These are phyloP conservation scores for Andricus grossulariae DNA, from an alignment of 1,140 invertebrate species.

Conservation along the genomic window DNA sequence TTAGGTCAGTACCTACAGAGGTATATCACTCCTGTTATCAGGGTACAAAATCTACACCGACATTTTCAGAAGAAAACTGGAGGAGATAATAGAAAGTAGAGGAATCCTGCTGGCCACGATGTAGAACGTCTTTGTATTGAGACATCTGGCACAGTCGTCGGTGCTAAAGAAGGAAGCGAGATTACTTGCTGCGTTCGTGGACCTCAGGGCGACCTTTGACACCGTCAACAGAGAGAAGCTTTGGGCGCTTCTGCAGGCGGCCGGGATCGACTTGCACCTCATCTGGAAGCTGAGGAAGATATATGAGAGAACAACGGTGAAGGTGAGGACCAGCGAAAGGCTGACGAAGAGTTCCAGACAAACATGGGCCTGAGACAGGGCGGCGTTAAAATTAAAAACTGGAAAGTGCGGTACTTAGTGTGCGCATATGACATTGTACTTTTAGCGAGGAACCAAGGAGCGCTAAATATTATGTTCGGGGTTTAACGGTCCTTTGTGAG, in stretches of 20 bases:
- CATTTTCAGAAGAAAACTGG: slow-evolving; percentile 33
- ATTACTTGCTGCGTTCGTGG: too few species aligned
- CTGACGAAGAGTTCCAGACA: slow-evolving; percentile 7
- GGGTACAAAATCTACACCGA: too few species aligned
- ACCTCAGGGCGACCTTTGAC: slow-evolving; percentile 39
- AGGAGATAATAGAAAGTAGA: slow-evolving; percentile 19
- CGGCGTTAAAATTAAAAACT: slow-evolving; percentile 18
- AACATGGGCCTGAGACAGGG: slow-evolving; percentile 29
- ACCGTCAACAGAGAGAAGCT: slow-evolving; percentile 32
- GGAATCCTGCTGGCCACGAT: slow-evolving; percentile 9
- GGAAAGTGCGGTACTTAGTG: slow-evolving; percentile 5
- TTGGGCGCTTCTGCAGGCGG: slow-evolving; percentile 33
- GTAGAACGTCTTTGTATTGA: slow-evolving; percentile 38
- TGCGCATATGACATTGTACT: slow-evolving; percentile 21
- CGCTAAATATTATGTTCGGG: not conserved
- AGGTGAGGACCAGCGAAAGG: too few species aligned
- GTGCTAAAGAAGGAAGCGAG: not conserved
- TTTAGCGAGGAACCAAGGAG: slow-evolving; percentile 7
- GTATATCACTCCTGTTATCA: slow-evolving; percentile 17
- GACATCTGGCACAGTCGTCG: slow-evolving; percentile 31
- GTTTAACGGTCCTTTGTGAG: too few species aligned
- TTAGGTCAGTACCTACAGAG: slow-evolving; percentile 37
- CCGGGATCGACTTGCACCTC: not conserved
- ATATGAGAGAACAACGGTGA: slow-evolving; percentile 36
- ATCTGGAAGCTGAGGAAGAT: slow-evolving; percentile 23